phyloP scores from a whole-genome alignment of 2,797 vertebrate genomes.

The Pygocentrus nattereri region DNA sequence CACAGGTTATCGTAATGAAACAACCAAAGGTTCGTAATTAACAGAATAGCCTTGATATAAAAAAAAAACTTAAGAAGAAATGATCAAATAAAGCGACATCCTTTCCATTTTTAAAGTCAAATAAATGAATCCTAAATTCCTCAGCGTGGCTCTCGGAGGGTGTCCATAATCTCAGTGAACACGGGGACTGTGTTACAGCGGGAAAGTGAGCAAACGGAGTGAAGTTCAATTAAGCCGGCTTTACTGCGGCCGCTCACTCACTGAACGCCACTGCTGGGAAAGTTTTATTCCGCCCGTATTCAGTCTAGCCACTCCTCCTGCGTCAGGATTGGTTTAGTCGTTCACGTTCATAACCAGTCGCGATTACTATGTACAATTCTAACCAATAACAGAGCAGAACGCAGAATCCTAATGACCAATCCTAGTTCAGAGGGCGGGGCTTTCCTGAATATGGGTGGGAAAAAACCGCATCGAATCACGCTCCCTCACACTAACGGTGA shows the following conservation, averaged over 20 bases:
- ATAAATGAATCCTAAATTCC: not conserved
- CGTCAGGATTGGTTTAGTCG: not conserved
- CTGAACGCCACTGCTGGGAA: constrained; percentile 72
- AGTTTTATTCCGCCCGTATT: not conserved
- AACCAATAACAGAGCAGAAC: not conserved
- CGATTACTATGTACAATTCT: not conserved
- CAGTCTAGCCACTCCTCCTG: not conserved
- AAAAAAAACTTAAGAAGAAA: constrained; percentile 17
- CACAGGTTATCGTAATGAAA: not conserved
- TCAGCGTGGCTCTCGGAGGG: not conserved
- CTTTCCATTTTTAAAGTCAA: not conserved
- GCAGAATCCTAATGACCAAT: not conserved
- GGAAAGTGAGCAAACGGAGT: not conserved
- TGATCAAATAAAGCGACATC: not conserved
- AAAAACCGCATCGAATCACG: constrained; percentile 76
- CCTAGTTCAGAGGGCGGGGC: not conserved
- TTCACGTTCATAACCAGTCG: not conserved
- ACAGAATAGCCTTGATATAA: constrained; percentile 54
- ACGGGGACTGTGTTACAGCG: not conserved
- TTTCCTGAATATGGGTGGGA: constrained; percentile 72
- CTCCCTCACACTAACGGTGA: constrained; percentile 3
- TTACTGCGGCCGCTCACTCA: constrained; percentile 71
- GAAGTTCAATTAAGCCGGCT: constrained; percentile 59
- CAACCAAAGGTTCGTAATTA: constrained; percentile 40
- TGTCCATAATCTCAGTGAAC: not conserved